phyloP scores from a whole-genome alignment of 2,888 invertebrate species.

The Drosophila ezoana region DNA sequence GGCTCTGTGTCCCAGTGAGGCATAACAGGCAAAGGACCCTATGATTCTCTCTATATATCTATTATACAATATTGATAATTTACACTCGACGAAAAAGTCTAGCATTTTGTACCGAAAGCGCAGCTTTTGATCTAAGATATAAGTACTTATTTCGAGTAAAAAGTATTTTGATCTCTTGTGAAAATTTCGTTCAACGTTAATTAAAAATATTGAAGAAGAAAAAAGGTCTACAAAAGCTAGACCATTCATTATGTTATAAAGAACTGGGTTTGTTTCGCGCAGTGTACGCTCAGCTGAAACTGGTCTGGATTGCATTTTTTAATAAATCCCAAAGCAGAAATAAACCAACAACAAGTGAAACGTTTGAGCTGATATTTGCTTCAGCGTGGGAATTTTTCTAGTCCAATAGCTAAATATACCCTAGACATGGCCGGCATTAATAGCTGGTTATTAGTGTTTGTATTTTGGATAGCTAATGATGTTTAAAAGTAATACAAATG shows the following conservation, averaged over 20 bases:
- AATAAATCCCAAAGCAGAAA: slow-evolving; percentile 48
- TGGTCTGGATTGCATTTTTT: slow-evolving; percentile 61
- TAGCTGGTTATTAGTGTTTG: slow-evolving; percentile 12
- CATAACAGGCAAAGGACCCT: slow-evolving; percentile 6
- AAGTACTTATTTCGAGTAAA: too few relatives aligned
- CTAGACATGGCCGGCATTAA: slow-evolving; percentile 9
- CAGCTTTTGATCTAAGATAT: too few relatives aligned
- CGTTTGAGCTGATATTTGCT: slow-evolving; percentile 30
- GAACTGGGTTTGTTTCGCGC: neutral
- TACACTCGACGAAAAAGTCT: too few relatives aligned
- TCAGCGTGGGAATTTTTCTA: slow-evolving; percentile 58
- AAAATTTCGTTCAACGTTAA: too few relatives aligned
- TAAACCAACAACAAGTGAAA: slow-evolving; percentile 35
- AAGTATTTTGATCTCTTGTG: too few relatives aligned
- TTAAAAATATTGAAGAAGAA: neutral
- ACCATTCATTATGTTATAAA: neutral
- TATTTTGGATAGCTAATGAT: slow-evolving; percentile 2
- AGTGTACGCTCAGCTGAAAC: slow-evolving; percentile 25
- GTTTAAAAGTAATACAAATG: neutral
- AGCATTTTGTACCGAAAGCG: too few relatives aligned
- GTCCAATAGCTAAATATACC: slow-evolving; percentile 28
- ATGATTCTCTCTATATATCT: neutral
- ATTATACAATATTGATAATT: neutral
- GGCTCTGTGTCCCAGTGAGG: slow-evolving; percentile 36
- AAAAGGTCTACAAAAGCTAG: too few relatives aligned